A percentile compares a stretch with the other conserved stretches of the same genome.
Conservation (phyloP, 2,797 vertebrate species). For the Anolis apletophallus region DNA sequence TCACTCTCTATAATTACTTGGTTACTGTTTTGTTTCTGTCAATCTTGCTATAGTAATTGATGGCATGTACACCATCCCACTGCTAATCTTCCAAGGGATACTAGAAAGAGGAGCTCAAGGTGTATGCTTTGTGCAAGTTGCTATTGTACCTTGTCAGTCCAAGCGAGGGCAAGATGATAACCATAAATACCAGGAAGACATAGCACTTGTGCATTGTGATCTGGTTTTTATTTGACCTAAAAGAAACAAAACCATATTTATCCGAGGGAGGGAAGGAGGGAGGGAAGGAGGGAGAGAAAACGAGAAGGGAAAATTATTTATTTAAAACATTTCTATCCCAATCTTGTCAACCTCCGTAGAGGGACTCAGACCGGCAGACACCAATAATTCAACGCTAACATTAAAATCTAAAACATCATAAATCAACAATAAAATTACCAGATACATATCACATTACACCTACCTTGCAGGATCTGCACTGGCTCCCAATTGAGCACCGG, state of each 20-base stretch:
- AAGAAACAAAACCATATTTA: conserved; percentile 27
- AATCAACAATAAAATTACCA: too few relatives aligned
- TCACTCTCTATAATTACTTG: not conserved
- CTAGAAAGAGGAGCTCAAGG: not conserved
- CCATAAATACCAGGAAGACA: conserved; percentile 95
- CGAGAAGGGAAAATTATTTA: not conserved
- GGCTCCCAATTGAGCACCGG: too few relatives aligned
- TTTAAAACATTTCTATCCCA: too few relatives aligned
- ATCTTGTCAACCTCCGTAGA: too few relatives aligned
- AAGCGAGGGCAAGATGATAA: conserved; percentile 94
- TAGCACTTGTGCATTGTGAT: conserved; percentile 97
- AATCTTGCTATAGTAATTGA: not conserved
- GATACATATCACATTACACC: too few relatives aligned
- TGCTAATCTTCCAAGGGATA: not conserved
- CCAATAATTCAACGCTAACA: too few relatives aligned
- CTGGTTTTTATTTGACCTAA: conserved; percentile 91
- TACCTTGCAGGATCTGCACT: too few relatives aligned
- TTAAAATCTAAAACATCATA: too few relatives aligned
- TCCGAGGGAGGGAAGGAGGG: not conserved
- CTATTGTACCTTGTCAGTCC: conserved; percentile 90
- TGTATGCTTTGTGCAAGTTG: not conserved
- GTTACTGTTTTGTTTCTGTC: not conserved
- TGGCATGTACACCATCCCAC: not conserved
- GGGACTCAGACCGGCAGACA: too few relatives aligned
- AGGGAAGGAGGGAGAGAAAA: not conserved